Evolutionary conservation across 2,888 invertebrate species (phyloP).

Genomic region (Thymelicus acteon): DNA sequence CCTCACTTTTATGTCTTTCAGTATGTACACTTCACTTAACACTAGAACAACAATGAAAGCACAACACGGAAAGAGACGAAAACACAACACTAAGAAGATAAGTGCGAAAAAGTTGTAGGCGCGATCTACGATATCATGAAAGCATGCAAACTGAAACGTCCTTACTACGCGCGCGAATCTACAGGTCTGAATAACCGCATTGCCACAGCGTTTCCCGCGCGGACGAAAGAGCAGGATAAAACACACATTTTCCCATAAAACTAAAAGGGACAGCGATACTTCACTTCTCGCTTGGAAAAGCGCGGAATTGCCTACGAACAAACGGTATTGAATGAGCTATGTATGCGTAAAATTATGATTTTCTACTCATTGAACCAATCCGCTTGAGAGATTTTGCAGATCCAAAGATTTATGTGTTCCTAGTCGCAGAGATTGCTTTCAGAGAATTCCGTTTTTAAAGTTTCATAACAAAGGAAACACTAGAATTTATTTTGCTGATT

Average conservation of each 20-base stretch:
- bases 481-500: conserved; percentile 20
- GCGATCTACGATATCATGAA: conserved; percentile 42
- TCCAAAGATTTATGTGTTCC: conserved; percentile 30
- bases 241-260: conserved; percentile 37
- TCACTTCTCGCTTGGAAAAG: conserved; percentile 34
- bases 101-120: conserved; percentile 44
- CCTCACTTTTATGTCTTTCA: conserved; percentile 77
- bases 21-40: conserved; percentile 53
- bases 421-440: conserved; percentile 4
- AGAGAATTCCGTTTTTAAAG: conserved; percentile 20
- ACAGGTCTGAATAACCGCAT: conserved; percentile 73
- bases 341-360: conserved; percentile 35
- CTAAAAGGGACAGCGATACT: conserved; percentile 51
- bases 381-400: conserved; percentile 26
- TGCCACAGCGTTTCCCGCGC: conserved; percentile 71
- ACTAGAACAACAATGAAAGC: conserved; percentile 44
- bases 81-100: conserved; percentile 44
- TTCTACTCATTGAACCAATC: conserved; percentile 23
- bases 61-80: conserved; percentile 50
- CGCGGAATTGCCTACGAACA: conserved; percentile 25
- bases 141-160: conserved; percentile 60
- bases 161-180: conserved; percentile 66
- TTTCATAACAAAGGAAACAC: conserved; percentile 30
- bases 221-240: conserved; percentile 50
- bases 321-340: conserved; percentile 35